Evolutionary conservation across 2,888 invertebrate species (phyloP).

Genomic region (Diogma glabrata): DNA sequence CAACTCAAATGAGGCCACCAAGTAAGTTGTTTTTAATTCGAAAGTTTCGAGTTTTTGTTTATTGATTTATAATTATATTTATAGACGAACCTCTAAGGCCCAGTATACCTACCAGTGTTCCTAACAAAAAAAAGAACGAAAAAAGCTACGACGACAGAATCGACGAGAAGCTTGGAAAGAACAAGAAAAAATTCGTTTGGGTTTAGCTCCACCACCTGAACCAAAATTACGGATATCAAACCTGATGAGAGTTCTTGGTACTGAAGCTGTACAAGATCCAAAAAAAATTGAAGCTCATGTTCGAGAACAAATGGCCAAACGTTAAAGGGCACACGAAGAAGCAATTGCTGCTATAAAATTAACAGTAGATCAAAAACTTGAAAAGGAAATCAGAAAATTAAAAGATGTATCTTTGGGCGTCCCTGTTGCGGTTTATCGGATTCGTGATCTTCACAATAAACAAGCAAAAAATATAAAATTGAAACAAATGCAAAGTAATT

Average conservation of each 20-base stretch:
- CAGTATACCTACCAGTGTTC: slow-evolving; percentile 84
- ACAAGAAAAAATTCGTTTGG: slow-evolving; percentile 94
- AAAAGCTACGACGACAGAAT: slow-evolving; percentile 91
- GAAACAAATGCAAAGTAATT: slow-evolving; percentile 95
- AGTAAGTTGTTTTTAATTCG: no score
- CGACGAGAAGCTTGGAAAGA: slow-evolving; percentile 96
- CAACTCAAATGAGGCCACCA: slow-evolving; percentile 88
- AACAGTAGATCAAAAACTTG: slow-evolving; percentile 85
- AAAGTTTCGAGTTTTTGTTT: no score
- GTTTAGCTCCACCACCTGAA: slow-evolving; percentile 89
- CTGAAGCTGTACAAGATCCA: slow-evolving; percentile 97
- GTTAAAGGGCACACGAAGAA: slow-evolving; percentile 88
- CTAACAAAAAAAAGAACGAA: slow-evolving; percentile 91
- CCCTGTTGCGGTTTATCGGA: slow-evolving; percentile 82
- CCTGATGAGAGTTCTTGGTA: slow-evolving; percentile 93
- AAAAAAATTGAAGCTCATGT: slow-evolving; percentile 98
- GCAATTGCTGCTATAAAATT: slow-evolving; percentile 90
- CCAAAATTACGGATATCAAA: slow-evolving; percentile 94
- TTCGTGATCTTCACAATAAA: slow-evolving; percentile 74
- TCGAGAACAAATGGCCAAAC: slow-evolving; percentile 93
- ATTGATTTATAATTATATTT: no score
- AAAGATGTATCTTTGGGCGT: slow-evolving; percentile 84
- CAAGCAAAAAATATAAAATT: slow-evolving; percentile 92
- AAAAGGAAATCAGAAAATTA: slow-evolving; percentile 79
- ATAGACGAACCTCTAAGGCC: slow-evolving; percentile 69